Evolutionary conservation across 2,113 vertebrate genomes (phyloP).

Genomic region (Rafetus swinhoei): DNA sequence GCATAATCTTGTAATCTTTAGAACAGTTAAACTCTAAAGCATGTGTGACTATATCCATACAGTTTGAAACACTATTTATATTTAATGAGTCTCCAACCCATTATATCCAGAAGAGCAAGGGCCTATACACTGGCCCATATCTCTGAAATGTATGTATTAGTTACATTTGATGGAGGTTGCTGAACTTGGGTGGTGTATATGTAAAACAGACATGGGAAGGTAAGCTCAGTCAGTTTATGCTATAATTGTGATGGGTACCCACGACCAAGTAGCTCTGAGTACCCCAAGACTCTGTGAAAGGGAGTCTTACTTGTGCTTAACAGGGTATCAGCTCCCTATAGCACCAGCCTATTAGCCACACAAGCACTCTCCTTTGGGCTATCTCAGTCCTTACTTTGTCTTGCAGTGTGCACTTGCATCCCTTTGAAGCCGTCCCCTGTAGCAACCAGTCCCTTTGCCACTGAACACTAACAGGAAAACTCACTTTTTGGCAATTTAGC

Average conservation of each 20-base stretch:
- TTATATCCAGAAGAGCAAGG: background rate
- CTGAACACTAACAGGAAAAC: background rate
- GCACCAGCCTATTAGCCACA: background rate
- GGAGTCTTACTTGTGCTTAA: background rate
- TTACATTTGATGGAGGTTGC: background rate
- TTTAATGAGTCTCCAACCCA: background rate
- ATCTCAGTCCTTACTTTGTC: background rate
- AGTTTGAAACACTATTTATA: background rate
- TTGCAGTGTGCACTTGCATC: background rate
- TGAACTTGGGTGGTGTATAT: background rate
- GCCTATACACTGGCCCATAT: rapidly evolving
- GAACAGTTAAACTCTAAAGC: background rate
- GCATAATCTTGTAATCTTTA: background rate
- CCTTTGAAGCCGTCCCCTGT: background rate
- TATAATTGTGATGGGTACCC: background rate
- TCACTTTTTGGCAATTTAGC: background rate
- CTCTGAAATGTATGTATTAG: background rate
- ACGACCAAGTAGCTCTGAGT: background rate
- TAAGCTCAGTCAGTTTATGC: background rate
- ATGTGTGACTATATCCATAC: rapidly evolving
- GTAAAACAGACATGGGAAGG: background rate
- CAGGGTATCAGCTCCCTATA: background rate
- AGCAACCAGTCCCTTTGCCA: background rate
- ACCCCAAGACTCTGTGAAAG: background rate
- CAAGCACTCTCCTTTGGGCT: background rate